These are phyloP conservation scores for Helostoma temminkii DNA, from an alignment of 2,797 vertebrate species.

Conservation along the genomic window DNA sequence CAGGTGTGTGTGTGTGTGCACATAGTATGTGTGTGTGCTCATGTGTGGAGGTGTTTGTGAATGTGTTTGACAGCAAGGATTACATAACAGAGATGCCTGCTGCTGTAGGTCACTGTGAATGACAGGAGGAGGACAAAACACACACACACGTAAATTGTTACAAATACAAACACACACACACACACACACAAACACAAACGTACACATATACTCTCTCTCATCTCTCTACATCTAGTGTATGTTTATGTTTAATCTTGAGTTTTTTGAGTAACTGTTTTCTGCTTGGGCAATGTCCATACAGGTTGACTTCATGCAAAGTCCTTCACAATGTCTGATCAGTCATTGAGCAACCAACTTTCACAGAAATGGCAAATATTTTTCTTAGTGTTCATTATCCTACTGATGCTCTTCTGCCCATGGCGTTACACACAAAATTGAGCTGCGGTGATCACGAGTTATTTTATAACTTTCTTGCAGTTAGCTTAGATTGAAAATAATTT, in stretches of 20 bases:
- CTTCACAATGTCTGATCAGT: no score
- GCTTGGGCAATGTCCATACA: no score
- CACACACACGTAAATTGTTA: slow-evolving; percentile 28
- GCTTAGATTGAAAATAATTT: no score
- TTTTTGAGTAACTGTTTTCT: no score
- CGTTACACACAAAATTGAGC: not conserved
- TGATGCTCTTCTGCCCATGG: not conserved
- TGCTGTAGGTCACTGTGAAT: slow-evolving; percentile 72
- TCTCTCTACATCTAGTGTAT: not conserved
- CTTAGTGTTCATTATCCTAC: not conserved
- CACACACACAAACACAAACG: slow-evolving; percentile 55
- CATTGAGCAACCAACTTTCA: no score
- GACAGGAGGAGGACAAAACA: slow-evolving; percentile 50
- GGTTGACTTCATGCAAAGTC: no score
- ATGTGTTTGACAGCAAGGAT: slow-evolving; percentile 66
- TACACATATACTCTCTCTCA: not conserved
- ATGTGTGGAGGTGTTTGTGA: slow-evolving; percentile 62
- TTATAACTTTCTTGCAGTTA: not conserved
- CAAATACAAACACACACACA: slow-evolving; percentile 24
- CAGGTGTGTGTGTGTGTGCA: slow-evolving; percentile 21
- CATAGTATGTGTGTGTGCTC: not conserved
- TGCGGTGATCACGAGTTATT: not conserved
- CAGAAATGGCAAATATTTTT: not conserved
- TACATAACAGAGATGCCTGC: slow-evolving; percentile 71
- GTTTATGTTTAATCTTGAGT: no score